phyloP scores from a whole-genome alignment of 2,888 invertebrate species.

The Clistopyga incitator region DNA sequence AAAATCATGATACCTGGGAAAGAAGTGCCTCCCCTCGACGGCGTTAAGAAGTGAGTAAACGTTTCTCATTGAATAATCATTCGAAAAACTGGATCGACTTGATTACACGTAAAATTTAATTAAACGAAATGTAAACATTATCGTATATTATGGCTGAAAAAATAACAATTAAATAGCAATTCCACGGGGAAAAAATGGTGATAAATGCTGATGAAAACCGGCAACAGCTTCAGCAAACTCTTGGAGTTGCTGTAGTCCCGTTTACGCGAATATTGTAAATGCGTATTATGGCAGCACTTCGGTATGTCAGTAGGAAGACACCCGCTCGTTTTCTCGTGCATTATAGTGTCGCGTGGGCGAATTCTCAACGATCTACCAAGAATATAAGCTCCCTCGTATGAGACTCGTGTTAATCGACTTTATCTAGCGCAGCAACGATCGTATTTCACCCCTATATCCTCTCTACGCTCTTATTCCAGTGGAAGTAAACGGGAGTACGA shows the following conservation, averaged over 20 bases:
- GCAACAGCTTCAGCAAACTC: neutral
- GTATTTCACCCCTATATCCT: constrained; percentile 70
- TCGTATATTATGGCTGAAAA: neutral
- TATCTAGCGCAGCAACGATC: constrained; percentile 72
- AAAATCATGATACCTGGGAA: constrained; percentile 86
- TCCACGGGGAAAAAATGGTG: neutral
- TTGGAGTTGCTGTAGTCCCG: neutral
- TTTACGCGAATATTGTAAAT: constrained; percentile 36
- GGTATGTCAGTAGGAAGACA: constrained; percentile 40
- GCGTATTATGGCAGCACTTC: constrained; percentile 45
- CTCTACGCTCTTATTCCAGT: constrained; percentile 43
- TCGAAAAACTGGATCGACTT: neutral
- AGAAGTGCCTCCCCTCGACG: constrained; percentile 83
- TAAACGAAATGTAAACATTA: neutral
- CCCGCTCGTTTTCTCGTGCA: constrained; percentile 32
- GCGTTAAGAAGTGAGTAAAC: constrained; percentile 84
- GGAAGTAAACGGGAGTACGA: constrained; percentile 26
- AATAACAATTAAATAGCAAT: neutral
- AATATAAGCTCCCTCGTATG: constrained; percentile 65
- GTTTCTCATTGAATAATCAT: too few relatives aligned
- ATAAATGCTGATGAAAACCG: neutral
- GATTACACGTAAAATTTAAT: neutral
- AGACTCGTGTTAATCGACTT: constrained; percentile 69
- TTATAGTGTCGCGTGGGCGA: constrained; percentile 68
- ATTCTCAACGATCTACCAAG: constrained; percentile 62